Evolutionary conservation across 2,888 invertebrate species (phyloP).

Genomic region (Polietes domitor): DNA sequence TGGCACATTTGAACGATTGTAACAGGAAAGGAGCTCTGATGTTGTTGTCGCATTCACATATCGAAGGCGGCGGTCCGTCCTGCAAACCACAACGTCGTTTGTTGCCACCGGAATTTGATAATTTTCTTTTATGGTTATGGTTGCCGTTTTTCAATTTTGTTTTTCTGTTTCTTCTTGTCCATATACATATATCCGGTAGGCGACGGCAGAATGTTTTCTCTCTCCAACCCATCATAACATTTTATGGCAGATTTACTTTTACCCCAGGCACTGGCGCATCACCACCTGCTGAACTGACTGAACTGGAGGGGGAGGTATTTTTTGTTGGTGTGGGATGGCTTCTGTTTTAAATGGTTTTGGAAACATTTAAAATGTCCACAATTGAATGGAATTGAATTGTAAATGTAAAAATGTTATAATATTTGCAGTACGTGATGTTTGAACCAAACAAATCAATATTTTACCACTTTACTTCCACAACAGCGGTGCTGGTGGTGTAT

Average conservation of each 20-base stretch:
- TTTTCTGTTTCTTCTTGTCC: not conserved
- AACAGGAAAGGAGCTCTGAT: not conserved
- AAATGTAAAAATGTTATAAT: conserved; percentile 30
- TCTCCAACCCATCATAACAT: not conserved
- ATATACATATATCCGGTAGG: not conserved
- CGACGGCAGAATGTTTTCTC: not conserved
- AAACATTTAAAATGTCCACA: conserved; percentile 57
- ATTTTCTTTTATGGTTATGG: conserved; percentile 47
- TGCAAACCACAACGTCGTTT: not conserved
- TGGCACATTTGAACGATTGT: not conserved
- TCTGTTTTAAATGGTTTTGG: conserved; percentile 12
- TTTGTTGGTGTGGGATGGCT: not conserved
- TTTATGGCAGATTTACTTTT: not conserved
- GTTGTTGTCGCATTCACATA: not conserved
- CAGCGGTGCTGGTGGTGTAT: too few species aligned
- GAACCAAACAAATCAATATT: conserved; percentile 8
- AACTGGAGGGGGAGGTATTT: not conserved
- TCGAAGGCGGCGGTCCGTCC: not conserved
- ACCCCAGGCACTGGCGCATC: too few species aligned
- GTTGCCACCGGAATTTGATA: conserved; percentile 45
- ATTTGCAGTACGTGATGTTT: conserved; percentile 17
- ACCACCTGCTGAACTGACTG: too few species aligned
- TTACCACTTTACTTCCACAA: not conserved
- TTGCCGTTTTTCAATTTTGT: conserved; percentile 6
- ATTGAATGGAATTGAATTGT: conserved; percentile 37